Evolutionary conservation across 2,888 invertebrate genomes (phyloP), one percentile per base, ranked within the genome.

Genomic region (Physocephala rufipes): DNA sequence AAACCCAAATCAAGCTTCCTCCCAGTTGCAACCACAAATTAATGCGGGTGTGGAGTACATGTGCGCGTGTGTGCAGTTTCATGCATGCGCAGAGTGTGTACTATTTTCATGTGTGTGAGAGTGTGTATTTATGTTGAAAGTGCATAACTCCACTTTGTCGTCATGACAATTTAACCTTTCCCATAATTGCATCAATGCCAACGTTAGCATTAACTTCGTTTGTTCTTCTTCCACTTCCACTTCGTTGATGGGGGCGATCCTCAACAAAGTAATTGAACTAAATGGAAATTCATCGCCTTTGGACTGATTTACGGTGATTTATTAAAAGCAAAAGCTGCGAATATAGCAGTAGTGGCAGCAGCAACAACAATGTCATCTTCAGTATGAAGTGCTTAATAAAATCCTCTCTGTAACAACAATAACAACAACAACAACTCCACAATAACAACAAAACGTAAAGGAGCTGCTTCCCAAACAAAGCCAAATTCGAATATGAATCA

Each of bases 191-290:
- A 19, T 19, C 67, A n/a, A 24, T 24, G 43, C 58, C 16, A 30
- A 16, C 49, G 28, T 28, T 13, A 9, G 58, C 9, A 36, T 9
- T 36, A 36, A 9, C 5, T 36, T 4, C 36, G 4, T 4, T 9
- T 36, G 36, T 9, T 36, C 36, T 36, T 4, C 36, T 36, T 36
- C 36, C 9, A 7, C 36, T 36, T 36, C 36, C 9, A 7, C 36
- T 36, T 9, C 4, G 36, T 4, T 4, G 9, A 36, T 9, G 36
- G 9, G 9, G 36, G 36, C 36, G 9, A 19, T 9, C 47, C 67
- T 67, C 68, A 61, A 62, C 68, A 62, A 36, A 61, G 62, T 68
- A 68, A 68, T 68, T 68, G 68, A 68, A 62, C 51, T 68, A 51
- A 68, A 68, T 68, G 68, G 62, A 62, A 28, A 62, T 49, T 24